Evolutionary conservation across 2,113 vertebrate species (phyloP).

Genomic region (Pyrgilauda ruficollis): DNA sequence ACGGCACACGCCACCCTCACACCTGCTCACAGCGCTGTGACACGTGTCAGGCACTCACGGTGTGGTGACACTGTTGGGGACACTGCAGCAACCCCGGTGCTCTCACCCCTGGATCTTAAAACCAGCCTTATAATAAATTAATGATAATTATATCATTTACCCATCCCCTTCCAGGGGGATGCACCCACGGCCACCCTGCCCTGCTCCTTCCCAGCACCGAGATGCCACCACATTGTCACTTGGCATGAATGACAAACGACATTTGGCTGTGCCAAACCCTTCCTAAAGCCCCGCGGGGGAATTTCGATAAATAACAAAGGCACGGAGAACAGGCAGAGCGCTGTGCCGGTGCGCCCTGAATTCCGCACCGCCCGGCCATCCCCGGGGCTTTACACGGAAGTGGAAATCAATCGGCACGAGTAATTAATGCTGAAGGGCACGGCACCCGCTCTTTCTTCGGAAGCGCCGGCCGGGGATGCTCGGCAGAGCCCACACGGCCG

Average conservation of each 20-base stretch:
- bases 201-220: rapidly evolving
- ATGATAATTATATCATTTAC: neutral
- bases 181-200: rapidly evolving
- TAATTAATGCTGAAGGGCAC: neutral
- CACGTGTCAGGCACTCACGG: rapidly evolving
- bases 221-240: neutral
- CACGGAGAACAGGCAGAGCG: neutral
- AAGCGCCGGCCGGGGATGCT: neutral
- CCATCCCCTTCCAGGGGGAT: neutral
- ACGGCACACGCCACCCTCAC: neutral
- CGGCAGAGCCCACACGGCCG: neutral
- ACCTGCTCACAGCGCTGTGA: neutral
- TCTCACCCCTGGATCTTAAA: neutral
- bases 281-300: neutral
- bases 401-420: neutral
- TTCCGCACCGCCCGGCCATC: neutral
- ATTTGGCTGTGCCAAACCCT: neutral
- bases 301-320: neutral
- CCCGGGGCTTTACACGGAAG: neutral
- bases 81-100: rapidly evolving
- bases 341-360: neutral
- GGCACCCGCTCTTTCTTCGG: neutral
- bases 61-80: rapidly evolving
- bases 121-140: neutral
- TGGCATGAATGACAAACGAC: neutral